phyloP scores from a whole-genome alignment of 2,888 invertebrate genomes.

The Bombylius discolor region DNA sequence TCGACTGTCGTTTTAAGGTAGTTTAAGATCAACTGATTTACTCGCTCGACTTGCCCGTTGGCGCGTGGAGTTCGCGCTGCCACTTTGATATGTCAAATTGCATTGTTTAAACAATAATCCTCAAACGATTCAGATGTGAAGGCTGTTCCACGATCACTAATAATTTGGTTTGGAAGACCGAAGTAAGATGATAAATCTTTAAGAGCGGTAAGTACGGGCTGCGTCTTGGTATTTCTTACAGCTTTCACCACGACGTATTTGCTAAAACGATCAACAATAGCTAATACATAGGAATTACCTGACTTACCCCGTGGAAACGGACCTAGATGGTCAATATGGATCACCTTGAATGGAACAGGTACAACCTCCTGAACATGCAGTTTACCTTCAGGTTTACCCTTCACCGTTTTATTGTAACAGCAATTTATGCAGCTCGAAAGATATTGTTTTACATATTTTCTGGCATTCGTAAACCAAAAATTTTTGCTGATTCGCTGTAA shows the following conservation, averaged over 20 bases:
- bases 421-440: conserved; percentile 10
- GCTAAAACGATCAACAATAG: conserved; percentile 9
- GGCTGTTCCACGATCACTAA: conserved; percentile 12
- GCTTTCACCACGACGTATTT: conserved; percentile 10
- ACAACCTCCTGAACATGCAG: conserved; percentile 12
- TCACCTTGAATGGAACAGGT: conserved; percentile 8
- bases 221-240: conserved; percentile 1
- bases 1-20: neutral
- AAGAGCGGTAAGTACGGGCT: conserved; percentile 4
- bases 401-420: conserved; percentile 3
- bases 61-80: conserved; percentile 9
- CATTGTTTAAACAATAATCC: conserved; percentile 5
- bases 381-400: conserved; percentile 3
- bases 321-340: conserved; percentile 17
- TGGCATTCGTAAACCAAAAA: conserved; percentile 16
- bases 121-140: conserved; percentile 12
- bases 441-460: conserved; percentile 7
- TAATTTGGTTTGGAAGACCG: conserved; percentile 1
- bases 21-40: neutral
- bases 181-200: conserved; percentile 3
- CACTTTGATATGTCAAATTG: neutral
- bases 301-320: conserved; percentile 11
- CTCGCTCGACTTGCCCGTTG: conserved; percentile 11
- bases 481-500: conserved; percentile 3
- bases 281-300: conserved; percentile 10